Conservation (phyloP, 23 tunicate genomes). For the Phallusia fumigata region DNA sequence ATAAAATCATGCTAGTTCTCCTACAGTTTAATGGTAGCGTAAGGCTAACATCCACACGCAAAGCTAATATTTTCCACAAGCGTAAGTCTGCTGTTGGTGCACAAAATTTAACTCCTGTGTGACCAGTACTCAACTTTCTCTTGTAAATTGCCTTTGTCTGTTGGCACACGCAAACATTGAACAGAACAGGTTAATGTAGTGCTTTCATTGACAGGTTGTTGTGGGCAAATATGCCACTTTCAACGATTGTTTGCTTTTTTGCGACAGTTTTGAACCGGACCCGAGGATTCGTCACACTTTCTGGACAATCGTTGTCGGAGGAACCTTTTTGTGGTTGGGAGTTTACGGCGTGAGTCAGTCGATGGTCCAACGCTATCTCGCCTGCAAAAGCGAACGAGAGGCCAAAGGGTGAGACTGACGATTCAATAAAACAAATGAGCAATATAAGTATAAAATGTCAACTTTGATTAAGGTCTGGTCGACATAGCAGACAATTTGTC, state of each 20-base stretch:
- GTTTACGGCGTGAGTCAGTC: slow-evolving; percentile 85
- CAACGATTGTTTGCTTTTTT: background rate
- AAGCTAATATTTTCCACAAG: too few species aligned
- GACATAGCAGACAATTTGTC: too few species aligned
- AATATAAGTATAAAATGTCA: background rate
- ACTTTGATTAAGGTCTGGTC: background rate
- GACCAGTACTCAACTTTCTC: too few species aligned
- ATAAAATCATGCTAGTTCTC: too few species aligned
- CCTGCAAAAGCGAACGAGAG: slow-evolving; percentile 58
- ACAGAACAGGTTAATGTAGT: too few species aligned
- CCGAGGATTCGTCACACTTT: slow-evolving; percentile 69
- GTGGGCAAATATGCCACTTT: too few species aligned
- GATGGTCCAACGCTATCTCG: slow-evolving; percentile 90
- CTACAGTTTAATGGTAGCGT: too few species aligned
- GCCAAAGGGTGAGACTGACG: slow-evolving; percentile 85
- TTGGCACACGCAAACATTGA: too few species aligned
- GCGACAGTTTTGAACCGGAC: slow-evolving; percentile 63
- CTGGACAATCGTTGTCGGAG: slow-evolving; percentile 88
- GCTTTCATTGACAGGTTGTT: too few species aligned
- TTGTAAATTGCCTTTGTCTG: background rate
- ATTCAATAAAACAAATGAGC: background rate
- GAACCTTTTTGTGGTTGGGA: slow-evolving; percentile 82
- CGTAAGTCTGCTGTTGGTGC: too few species aligned
- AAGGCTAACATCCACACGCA: too few species aligned
- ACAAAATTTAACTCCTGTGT: too few species aligned